Conservation (phyloP, 2,888 invertebrate genomes). For the Ochropleura leucogaster region DNA sequence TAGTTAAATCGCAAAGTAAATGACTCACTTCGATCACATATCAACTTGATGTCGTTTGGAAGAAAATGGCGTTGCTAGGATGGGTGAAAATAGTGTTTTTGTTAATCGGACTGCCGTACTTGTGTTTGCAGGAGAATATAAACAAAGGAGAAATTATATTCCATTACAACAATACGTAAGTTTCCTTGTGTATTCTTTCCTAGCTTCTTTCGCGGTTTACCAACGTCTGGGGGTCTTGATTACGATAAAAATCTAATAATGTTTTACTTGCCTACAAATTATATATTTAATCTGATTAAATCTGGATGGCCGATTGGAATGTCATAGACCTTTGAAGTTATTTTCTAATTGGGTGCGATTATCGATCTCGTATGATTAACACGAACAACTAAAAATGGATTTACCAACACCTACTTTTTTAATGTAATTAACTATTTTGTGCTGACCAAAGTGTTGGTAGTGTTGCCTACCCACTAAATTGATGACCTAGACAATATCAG, state of each 20-base stretch:
- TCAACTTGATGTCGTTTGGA: conserved; percentile 35
- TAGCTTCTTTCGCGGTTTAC: neutral
- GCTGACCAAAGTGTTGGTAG: neutral
- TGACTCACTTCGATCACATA: conserved; percentile 30
- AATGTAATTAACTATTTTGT: conserved; percentile 19
- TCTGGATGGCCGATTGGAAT: neutral
- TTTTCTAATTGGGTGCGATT: neutral
- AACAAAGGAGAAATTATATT: conserved; percentile 81
- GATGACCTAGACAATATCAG: neutral
- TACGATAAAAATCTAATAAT: neutral
- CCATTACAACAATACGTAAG: conserved; percentile 88
- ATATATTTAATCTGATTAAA: neutral
- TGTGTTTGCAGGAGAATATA: conserved; percentile 70
- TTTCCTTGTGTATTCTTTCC: conserved; percentile 50
- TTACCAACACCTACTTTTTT: neutral
- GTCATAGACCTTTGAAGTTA: conserved; percentile 7
- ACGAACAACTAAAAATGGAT: neutral
- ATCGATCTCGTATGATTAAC: neutral
- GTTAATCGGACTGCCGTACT: conserved; percentile 68
- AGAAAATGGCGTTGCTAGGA: conserved; percentile 68
- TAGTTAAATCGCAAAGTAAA: conserved; percentile 32
- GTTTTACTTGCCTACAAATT: too few species aligned
- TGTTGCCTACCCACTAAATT: neutral
- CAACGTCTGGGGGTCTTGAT: neutral
- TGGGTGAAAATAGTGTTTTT: conserved; percentile 70